Conservation (phyloP, 2,888 invertebrate species). For the Ariolimax columbianus region DNA sequence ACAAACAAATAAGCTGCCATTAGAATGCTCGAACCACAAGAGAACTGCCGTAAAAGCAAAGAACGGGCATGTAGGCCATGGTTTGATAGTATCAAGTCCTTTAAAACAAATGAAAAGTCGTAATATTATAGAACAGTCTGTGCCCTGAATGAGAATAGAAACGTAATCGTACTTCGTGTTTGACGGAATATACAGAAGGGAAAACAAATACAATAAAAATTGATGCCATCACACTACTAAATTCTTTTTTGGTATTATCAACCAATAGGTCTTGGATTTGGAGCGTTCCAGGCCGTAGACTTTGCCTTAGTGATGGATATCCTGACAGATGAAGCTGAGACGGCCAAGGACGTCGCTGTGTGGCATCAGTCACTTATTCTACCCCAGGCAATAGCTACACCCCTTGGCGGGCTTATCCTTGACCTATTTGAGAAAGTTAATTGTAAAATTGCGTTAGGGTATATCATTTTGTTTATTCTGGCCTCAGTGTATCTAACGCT, state of each 20-base stretch:
- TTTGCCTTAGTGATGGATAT: slow-evolving; percentile 78
- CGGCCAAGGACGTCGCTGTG: slow-evolving; percentile 77
- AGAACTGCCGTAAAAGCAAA: no score
- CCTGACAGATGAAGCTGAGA: slow-evolving; percentile 74
- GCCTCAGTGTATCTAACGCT: slow-evolving; percentile 74
- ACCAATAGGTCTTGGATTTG: slow-evolving; percentile 74
- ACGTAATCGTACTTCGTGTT: no score
- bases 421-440: slow-evolving; percentile 76
- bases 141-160: no score
- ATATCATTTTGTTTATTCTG: slow-evolving; percentile 76
- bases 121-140: no score
- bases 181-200: no score
- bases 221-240: not conserved
- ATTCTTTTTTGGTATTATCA: not conserved
- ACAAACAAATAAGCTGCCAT: no score
- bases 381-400: slow-evolving; percentile 77
- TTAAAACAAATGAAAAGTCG: no score
- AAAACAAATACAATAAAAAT: no score
- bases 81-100: no score
- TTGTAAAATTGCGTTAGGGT: slow-evolving; percentile 76
- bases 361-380: slow-evolving; percentile 78
- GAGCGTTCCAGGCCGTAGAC: slow-evolving; percentile 76
- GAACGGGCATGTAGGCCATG: no score
- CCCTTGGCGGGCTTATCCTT: slow-evolving; percentile 74
- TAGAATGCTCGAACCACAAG: no score